A percentile compares a stretch with the other conserved stretches of the same genome.
Conservation (phyloP, 2,888 invertebrate genomes). For the Drosophila acutilabella region DNA sequence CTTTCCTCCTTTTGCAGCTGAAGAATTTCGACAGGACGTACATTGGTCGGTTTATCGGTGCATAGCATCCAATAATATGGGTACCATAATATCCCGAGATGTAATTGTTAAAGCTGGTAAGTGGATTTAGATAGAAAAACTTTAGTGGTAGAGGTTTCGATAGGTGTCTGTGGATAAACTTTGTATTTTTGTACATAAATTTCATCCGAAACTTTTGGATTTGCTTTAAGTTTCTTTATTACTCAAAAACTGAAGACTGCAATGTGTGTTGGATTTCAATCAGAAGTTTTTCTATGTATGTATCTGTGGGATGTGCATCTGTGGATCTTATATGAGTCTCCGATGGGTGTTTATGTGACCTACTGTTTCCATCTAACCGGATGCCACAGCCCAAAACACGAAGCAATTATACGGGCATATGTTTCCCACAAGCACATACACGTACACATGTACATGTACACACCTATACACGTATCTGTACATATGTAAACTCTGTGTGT, state of each 20-base stretch:
- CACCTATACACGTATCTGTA: not conserved
- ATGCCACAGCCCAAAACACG: slow-evolving; percentile 30
- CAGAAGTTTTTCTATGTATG: slow-evolving; percentile 5
- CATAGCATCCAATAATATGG: slow-evolving; percentile 86
- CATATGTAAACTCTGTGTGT: slow-evolving; percentile 16
- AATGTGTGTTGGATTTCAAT: slow-evolving; percentile 13
- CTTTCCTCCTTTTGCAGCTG: slow-evolving; percentile 87
- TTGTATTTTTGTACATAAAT: no score
- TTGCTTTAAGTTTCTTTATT: no score
- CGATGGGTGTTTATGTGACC: slow-evolving; percentile 29
- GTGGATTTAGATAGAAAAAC: not conserved
- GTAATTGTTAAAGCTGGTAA: slow-evolving; percentile 86
- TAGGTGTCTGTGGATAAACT: no score
- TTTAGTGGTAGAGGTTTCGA: not conserved
- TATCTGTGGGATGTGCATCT: slow-evolving; percentile 24
- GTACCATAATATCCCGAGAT: slow-evolving; percentile 86
- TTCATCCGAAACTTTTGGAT: no score
- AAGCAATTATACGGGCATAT: slow-evolving; percentile 32
- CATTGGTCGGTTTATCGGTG: slow-evolving; percentile 87
- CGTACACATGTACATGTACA: slow-evolving; percentile 5
- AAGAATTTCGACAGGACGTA: slow-evolving; percentile 87
- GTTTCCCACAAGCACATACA: slow-evolving; percentile 6
- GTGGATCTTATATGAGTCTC: slow-evolving; percentile 22
- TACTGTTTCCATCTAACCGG: slow-evolving; percentile 27
- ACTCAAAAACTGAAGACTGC: not conserved